Evolutionary conservation across 2,113 vertebrate genomes (phyloP), one percentile per base, ranked within the genome.

Genomic region (Oceanites oceanicus): DNA sequence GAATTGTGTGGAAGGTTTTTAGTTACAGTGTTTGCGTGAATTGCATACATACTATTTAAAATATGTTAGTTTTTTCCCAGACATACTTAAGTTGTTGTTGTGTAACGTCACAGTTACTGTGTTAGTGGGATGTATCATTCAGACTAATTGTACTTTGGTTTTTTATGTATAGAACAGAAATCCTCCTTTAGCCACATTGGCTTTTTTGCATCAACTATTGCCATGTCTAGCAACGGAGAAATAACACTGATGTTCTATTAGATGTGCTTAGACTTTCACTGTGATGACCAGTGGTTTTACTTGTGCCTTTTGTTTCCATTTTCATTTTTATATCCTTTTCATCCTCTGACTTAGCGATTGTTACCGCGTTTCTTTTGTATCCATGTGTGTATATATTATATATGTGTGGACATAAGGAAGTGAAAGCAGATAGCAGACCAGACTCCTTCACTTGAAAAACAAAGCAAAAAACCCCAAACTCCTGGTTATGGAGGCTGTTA

Each of bases 361-460:
- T 16, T 50, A 2, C 23, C 27, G 23, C 3, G 4, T 32, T 88
- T 68, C 18, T 82, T 78, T 79, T 58, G 19, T 44, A 12, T 56
- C 40, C 3, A 1, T 3, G 0, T 55, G 2, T 67, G 2, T 38
- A 5, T 59, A 4, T 23, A 1, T 75, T n/a, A 4, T 26, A 3
- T 32, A 5, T 36, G 12, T 53, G 11, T 30, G 34, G 44, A 23
- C 0, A 0, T 55, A 25, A 59, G 34, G 30, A 94, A 70, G 53
- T 81, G 55, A 88, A 92, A 82, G 44, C 26, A 71, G 47, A 20
- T 34, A 79, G 15, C 23, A 84, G 61, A 27, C 6, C 7, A 71
- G 42, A 32, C 34, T n/a, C 49, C 18, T 74, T 82, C 8, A 8
- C 30, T 73, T 87, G 67, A 29, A 63, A 84, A 81, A 26, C 7